Conservation (phyloP, 2,113 vertebrate genomes). For the Istiophorus platypterus region DNA sequence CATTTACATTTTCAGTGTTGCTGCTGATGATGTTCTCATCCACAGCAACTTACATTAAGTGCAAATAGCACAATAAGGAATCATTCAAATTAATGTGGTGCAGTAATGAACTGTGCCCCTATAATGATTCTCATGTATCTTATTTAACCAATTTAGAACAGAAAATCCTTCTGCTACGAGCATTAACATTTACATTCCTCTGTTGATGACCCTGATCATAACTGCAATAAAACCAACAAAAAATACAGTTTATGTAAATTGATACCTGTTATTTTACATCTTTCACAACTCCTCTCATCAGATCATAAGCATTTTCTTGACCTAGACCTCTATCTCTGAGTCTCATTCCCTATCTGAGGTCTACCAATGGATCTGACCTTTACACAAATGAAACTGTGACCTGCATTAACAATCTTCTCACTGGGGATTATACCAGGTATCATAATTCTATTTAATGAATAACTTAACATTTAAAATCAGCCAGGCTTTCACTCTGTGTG, state of each 20-base stretch:
- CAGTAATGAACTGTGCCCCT: conserved; percentile 39
- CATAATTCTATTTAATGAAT: conserved; percentile 85
- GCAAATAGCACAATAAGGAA: conserved; percentile 54
- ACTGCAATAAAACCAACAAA: background rate
- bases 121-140: conserved; percentile 26
- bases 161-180: conserved; percentile 7
- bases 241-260: conserved; percentile 20
- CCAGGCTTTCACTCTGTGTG: conserved; percentile 49
- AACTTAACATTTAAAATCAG: conserved; percentile 84
- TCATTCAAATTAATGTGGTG: conserved; percentile 44
- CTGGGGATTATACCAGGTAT: conserved; percentile 67
- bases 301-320: conserved; percentile 63
- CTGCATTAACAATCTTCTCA: conserved; percentile 72
- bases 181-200: background rate
- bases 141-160: conserved; percentile 37
- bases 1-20: conserved; percentile 54
- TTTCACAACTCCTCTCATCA: conserved; percentile 29
- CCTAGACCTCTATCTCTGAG: conserved; percentile 43
- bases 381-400: conserved; percentile 73
- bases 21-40: conserved; percentile 29
- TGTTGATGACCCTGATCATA: conserved; percentile 1
- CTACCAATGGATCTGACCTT: conserved; percentile 73
- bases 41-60: conserved; percentile 20
- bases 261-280: conserved; percentile 12
- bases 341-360: conserved; percentile 44